Percentiles rank a stretch among this genome's conserved stretches.
Evolutionary conservation across 2,797 vertebrate species (phyloP).

Genomic region (Nyctalus aviator): DNA sequence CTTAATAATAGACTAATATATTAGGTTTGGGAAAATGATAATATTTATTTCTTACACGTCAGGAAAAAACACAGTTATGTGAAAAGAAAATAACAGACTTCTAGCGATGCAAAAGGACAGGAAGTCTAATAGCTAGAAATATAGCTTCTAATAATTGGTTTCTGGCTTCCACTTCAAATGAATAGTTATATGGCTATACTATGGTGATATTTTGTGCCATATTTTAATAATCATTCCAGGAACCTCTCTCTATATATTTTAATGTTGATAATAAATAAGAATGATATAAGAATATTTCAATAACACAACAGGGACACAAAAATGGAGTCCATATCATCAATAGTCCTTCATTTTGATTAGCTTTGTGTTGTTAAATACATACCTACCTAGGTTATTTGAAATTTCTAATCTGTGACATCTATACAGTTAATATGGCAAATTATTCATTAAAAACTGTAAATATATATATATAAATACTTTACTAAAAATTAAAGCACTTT

Average conservation of each 20-base stretch:
- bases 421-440: background rate
- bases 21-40: background rate
- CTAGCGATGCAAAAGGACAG: slow-evolving; percentile 21
- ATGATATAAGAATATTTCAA: background rate
- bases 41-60: background rate
- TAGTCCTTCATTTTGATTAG: slow-evolving; percentile 32
- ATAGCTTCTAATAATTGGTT: slow-evolving; percentile 39
- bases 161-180: slow-evolving; percentile 28
- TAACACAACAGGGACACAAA: background rate
- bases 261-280: slow-evolving; percentile 20
- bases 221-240: slow-evolving; percentile 57
- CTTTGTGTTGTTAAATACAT: slow-evolving; percentile 25
- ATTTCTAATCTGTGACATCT: slow-evolving; percentile 27
- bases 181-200: background rate
- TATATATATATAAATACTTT: slow-evolving; percentile 11
- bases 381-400: background rate
- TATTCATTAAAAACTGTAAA: slow-evolving; percentile 30
- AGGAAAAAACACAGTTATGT: slow-evolving; percentile 2
- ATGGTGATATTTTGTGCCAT: background rate
- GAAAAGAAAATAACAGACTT: slow-evolving; percentile 41
- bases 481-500: slow-evolving; percentile 67
- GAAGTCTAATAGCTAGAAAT: background rate
- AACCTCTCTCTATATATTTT: slow-evolving; percentile 20
- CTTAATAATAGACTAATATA: background rate
- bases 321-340: background rate